A percentile compares a stretch with the other conserved stretches of the same genome.
Evolutionary conservation across 2,888 invertebrate genomes (phyloP).

Genomic region (Oegoconia quadripuncta): DNA sequence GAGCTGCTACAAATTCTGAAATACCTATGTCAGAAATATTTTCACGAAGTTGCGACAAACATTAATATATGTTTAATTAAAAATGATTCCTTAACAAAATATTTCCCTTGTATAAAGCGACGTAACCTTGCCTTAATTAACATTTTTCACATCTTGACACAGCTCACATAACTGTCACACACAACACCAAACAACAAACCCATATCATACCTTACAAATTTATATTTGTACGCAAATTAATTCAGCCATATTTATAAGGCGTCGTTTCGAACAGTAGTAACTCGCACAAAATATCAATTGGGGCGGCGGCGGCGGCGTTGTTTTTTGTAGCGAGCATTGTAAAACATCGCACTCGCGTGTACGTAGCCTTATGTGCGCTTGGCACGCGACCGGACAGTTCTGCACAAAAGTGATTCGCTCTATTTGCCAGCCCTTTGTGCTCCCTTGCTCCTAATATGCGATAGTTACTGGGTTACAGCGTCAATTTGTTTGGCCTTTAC

Average conservation of each 20-base stretch:
- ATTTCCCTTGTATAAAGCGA: too few species aligned
- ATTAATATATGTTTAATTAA: too few species aligned
- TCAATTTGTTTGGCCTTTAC: slow-evolving; percentile 1
- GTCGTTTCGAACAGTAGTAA: slow-evolving; percentile 58
- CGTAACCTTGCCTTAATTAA: too few species aligned
- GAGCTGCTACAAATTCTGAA: too few species aligned
- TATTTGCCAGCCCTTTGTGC: slow-evolving; percentile 2
- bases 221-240: slow-evolving; percentile 26
- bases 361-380: slow-evolving; percentile 50
- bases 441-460: slow-evolving; percentile 2
- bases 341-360: slow-evolving; percentile 71
- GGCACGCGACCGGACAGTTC: slow-evolving; percentile 61
- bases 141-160: too few species aligned
- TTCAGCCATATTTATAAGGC: slow-evolving; percentile 38
- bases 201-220: not conserved
- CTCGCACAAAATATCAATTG: slow-evolving; percentile 72
- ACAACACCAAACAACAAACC: not conserved
- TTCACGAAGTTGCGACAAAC: too few species aligned
- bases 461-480: slow-evolving; percentile 1
- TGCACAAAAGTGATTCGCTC: slow-evolving; percentile 16
- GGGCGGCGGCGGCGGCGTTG: slow-evolving; percentile 45
- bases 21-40: too few species aligned
- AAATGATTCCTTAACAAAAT: too few species aligned
- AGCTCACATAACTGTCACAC: too few species aligned
- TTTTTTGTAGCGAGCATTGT: slow-evolving; percentile 67